Conservation (phyloP, 2,888 invertebrate genomes). For the Lacanobia oleracea region DNA sequence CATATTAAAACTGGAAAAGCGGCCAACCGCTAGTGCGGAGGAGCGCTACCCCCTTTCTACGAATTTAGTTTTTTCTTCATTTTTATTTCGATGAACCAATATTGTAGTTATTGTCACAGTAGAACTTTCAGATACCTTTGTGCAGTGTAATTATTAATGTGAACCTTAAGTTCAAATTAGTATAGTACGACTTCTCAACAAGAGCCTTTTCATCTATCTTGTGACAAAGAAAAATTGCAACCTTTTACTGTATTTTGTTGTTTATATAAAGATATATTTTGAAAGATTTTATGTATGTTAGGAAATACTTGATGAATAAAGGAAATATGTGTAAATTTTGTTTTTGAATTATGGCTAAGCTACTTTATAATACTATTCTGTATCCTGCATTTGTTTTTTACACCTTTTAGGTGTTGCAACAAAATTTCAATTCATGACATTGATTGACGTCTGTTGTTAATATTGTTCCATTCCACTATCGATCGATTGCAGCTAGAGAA, state of each 20-base stretch:
- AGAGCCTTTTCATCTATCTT: not conserved
- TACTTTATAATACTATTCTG: too few species aligned
- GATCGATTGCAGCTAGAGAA: too few species aligned
- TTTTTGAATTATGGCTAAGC: not conserved
- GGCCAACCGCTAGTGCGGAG: too few species aligned
- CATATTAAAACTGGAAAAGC: too few species aligned
- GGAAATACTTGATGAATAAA: conserved; percentile 47
- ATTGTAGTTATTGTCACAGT: not conserved
- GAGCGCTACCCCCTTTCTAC: too few species aligned
- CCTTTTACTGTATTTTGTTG: conserved; percentile 41
- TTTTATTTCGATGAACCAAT: not conserved
- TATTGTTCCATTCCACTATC: too few species aligned
- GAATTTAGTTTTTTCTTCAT: not conserved
- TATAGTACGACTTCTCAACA: not conserved
- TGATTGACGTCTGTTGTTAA: too few species aligned
- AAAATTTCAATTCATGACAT: too few species aligned
- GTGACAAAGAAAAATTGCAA: conserved; percentile 10
- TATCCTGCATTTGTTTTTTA: too few species aligned
- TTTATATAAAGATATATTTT: conserved; percentile 44
- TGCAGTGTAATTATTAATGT: not conserved
- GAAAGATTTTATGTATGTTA: conserved; percentile 59
- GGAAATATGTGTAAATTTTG: conserved; percentile 9
- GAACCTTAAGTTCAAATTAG: conserved; percentile 27
- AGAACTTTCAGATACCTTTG: conserved; percentile 1
- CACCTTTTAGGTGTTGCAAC: too few species aligned